Percentiles rank a stretch among this genome's conserved stretches.
Conservation (phyloP, 2,888 invertebrate species). For the Tinea semifulvella region DNA sequence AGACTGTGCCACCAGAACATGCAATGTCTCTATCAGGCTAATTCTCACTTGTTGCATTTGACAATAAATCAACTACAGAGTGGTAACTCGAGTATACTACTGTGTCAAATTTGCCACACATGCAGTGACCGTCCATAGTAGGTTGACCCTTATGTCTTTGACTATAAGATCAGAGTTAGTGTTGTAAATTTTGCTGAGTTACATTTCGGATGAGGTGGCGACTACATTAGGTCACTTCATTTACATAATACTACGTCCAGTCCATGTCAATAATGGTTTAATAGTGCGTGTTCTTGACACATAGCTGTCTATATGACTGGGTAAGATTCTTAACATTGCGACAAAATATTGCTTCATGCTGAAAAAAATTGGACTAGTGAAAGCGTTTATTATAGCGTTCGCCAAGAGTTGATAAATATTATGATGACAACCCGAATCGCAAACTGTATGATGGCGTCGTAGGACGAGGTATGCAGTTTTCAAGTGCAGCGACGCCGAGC, state of each 20-base stretch:
- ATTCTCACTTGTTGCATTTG: conserved; percentile 5
- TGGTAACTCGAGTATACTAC: neutral
- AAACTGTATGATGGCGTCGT: no score
- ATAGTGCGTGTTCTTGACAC: conserved; percentile 2
- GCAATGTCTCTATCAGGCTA: neutral
- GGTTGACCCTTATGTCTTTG: neutral
- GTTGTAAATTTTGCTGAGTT: neutral
- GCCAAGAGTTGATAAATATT: no score
- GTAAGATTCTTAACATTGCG: no score
- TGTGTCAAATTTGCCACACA: neutral
- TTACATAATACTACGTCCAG: conserved; percentile 4
- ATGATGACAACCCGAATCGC: no score
- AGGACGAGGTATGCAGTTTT: no score
- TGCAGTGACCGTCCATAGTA: neutral
- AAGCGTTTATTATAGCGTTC: no score
- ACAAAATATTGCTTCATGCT: no score
- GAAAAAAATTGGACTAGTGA: no score
- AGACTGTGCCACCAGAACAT: neutral
- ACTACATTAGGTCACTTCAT: conserved; percentile 5
- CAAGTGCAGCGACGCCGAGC: no score
- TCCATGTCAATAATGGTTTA: conserved; percentile 5
- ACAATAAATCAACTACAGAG: neutral
- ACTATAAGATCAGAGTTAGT: neutral
- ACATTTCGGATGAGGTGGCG: neutral
- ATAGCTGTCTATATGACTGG: neutral